These are phyloP conservation scores for Palythoa caribaeorum DNA, from an alignment of 92 coral and sea anemone genomes.

Conservation along the genomic window DNA sequence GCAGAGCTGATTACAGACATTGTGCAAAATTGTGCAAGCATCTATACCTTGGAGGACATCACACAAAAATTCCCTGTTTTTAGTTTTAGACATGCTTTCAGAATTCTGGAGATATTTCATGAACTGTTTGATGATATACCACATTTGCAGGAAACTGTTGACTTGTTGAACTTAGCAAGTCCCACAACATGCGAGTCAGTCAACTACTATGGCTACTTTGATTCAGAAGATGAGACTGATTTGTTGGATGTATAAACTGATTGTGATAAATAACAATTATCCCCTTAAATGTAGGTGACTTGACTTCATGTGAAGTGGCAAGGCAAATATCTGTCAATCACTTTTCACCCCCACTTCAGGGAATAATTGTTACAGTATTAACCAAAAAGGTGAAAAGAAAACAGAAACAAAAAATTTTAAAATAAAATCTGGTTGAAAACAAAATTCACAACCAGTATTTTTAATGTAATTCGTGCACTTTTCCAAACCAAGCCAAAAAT, in stretches of 20 bases:
- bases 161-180: neutral
- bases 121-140: slow-evolving; percentile 55
- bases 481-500: too few relatives aligned
- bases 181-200: neutral
- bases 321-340: neutral
- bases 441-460: too few relatives aligned
- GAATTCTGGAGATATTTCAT: slow-evolving; percentile 48
- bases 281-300: neutral
- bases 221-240: slow-evolving; percentile 9
- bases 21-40: too few relatives aligned
- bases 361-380: neutral
- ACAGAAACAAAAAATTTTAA: too few relatives aligned
- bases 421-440: too few relatives aligned
- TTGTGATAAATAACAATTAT: too few relatives aligned
- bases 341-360: neutral
- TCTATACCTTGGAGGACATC: too few relatives aligned
- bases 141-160: slow-evolving; percentile 29
- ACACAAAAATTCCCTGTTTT: too few relatives aligned
- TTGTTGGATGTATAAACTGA: neutral
- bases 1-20: too few relatives aligned
- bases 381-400: neutral
- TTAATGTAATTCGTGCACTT: too few relatives aligned
- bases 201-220: slow-evolving; percentile 3
- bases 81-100: slow-evolving; percentile 22
- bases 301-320: neutral